phyloP scores from a whole-genome alignment of 2,888 invertebrate genomes.

The Metacarcinus magister region DNA sequence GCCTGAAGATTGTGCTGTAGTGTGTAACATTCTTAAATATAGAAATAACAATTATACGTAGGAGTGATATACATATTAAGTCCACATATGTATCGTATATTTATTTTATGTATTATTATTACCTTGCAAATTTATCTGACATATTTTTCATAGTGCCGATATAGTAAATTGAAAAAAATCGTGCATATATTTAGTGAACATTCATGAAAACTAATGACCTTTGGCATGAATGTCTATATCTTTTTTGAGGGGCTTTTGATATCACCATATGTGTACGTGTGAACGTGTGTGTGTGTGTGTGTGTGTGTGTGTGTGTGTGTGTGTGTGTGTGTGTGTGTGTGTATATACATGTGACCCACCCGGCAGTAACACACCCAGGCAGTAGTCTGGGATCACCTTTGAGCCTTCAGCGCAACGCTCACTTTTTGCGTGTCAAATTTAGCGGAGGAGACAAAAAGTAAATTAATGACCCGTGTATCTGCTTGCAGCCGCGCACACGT shows the following conservation, averaged over 20 bases:
- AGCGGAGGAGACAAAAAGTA: not conserved
- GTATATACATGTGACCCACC: not conserved
- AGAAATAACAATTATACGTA: not conserved
- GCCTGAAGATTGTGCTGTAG: not conserved
- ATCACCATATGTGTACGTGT: not conserved
- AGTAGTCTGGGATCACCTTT: not conserved
- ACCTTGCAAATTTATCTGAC: not conserved
- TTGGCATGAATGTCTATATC: not conserved
- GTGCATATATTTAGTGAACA: not conserved
- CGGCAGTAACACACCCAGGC: not conserved
- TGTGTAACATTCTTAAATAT: not conserved
- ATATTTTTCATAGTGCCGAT: not conserved
- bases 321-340: constrained; percentile 41
- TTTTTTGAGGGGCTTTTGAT: not conserved
- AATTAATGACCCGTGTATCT: constrained; percentile 44
- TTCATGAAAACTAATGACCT: constrained; percentile 4
- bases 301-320: constrained; percentile 44
- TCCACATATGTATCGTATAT: not conserved
- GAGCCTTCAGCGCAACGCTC: not conserved
- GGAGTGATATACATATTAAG: not conserved
- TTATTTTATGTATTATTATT: not conserved
- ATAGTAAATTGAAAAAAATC: not conserved
- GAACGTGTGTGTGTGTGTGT: constrained; percentile 17
- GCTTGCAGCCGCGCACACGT: constrained; percentile 7
- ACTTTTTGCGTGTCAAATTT: constrained; percentile 48